Conservation (phyloP, 2,797 vertebrate genomes). For the Rhodeus uyekii region DNA sequence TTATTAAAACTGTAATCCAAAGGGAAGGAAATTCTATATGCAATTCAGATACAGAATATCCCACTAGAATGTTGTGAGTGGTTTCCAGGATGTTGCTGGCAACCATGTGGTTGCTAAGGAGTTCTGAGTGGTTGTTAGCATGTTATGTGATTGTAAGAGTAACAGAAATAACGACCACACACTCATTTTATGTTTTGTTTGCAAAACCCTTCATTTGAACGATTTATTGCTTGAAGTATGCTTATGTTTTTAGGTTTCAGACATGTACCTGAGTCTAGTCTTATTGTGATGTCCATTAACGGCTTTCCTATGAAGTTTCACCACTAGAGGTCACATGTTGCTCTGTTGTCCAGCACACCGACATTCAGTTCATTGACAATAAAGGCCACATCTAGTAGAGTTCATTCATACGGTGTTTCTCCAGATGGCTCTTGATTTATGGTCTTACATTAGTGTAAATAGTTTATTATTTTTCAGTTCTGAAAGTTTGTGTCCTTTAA, state of each 20-base stretch:
- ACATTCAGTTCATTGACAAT: neutral
- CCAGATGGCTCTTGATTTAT: constrained; percentile 3
- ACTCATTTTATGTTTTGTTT: neutral
- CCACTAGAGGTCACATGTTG: constrained; percentile 56
- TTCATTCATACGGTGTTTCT: neutral
- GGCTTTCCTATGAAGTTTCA: constrained; percentile 24
- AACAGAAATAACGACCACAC: neutral
- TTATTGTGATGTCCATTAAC: neutral
- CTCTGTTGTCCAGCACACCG: neutral
- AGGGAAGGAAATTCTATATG: neutral
- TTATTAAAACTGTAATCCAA: neutral
- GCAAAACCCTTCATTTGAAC: neutral
- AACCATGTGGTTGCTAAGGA: neutral
- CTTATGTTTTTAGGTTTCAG: neutral
- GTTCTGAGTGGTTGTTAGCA: neutral
- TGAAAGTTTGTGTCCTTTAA: constrained; percentile 3
- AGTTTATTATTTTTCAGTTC: neutral
- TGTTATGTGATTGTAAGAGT: neutral
- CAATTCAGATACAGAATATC: neutral
- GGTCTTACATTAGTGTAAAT: constrained; percentile 6
- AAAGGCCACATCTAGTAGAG: neutral
- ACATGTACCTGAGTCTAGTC: neutral
- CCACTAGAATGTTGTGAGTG: neutral
- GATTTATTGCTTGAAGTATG: neutral
- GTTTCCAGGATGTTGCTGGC: neutral